Base-by-base conservation (phyloP, 2,113 vertebrate genomes). In the Ictalurus furcatus region DNA sequence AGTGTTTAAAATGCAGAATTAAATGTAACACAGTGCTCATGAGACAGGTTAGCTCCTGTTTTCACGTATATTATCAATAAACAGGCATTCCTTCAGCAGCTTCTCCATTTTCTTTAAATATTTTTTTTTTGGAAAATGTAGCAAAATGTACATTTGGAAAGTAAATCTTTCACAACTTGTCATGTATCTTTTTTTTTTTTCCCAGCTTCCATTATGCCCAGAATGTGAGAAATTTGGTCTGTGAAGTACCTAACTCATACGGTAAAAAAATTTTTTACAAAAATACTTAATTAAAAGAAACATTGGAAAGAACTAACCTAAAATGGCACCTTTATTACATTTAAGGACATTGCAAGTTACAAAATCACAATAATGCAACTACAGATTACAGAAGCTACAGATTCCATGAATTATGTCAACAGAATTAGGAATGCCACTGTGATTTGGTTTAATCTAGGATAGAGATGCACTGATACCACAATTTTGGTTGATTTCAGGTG, bases 251-350 rank as follows among this genome's bases (percentile, higher is more conserved):
- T 37, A 3, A 17, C 16, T 34, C 37, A 73, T 2, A 73, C 1
- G 17, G 69, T 74, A 8, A 0, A 34, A 34, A 14, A 30, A n/a
- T 4, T n/a, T n/a, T n/a, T n/a, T n/a, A n/a, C n/a, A 0, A 34
- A 34, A 14, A 30, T 9, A 2, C 40, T 12, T 1, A 44, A 76
- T 76, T 78, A 48, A 25, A 48, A 19, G 2, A 19, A 73, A 56
- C n/a, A 30, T 28, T 63, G 6, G 59, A 23, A 85, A 40, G 17
- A 25, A 84, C 21, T 14, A n/a, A 11, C 56, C 0, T 58, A 58
- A 61, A 61, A 44, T 44, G 34, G 79, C 80, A 83, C 87, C 21
- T 65, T 79, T 76, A 56, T 71, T 73, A 37, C 21, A 71, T 58
- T n/a, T 54, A 34, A 48, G 8, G 14, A 85, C 4, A 54, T 37